Conservation (phyloP, 2,888 invertebrate genomes). For the Operophtera brumata region DNA sequence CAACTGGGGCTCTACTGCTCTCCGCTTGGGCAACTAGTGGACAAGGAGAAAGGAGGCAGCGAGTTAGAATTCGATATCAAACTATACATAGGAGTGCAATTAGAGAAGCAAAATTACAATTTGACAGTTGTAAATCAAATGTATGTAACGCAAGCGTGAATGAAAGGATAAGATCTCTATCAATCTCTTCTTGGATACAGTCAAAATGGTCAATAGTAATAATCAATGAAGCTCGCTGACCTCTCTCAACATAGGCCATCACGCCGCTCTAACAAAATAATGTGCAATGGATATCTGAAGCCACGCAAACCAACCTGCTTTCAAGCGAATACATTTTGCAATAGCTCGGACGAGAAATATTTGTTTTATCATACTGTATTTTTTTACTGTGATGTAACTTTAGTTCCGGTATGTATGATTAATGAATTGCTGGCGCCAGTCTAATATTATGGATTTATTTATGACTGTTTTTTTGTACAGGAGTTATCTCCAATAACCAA, state of each 20-base stretch:
- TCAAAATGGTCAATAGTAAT: neutral
- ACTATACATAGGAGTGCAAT: no score
- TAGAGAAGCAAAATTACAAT: no score
- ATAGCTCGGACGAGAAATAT: slow-evolving; percentile 26
- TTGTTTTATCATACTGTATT: slow-evolving; percentile 7
- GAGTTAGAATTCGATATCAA: no score
- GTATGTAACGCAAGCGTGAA: no score
- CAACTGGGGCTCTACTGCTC: neutral
- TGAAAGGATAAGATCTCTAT: no score
- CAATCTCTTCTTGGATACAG: neutral
- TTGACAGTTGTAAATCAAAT: neutral
- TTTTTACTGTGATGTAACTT: slow-evolving; percentile 12
- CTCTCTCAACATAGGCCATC: slow-evolving; percentile 26
- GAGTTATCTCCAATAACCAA: neutral
- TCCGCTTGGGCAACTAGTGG: neutral
- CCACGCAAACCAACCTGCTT: slow-evolving; percentile 53
- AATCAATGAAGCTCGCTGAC: slow-evolving; percentile 1
- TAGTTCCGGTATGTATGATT: slow-evolving; percentile 20
- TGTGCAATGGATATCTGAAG: slow-evolving; percentile 42
- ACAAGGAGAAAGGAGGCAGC: neutral
- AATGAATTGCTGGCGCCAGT: slow-evolving; percentile 12
- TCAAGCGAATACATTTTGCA: slow-evolving; percentile 56
- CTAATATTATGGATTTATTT: neutral
- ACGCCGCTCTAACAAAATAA: slow-evolving; percentile 28
- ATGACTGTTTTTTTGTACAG: neutral